phyloP scores from a whole-genome alignment of 2,797 vertebrate species.

The Phoeniculus purpureus region DNA sequence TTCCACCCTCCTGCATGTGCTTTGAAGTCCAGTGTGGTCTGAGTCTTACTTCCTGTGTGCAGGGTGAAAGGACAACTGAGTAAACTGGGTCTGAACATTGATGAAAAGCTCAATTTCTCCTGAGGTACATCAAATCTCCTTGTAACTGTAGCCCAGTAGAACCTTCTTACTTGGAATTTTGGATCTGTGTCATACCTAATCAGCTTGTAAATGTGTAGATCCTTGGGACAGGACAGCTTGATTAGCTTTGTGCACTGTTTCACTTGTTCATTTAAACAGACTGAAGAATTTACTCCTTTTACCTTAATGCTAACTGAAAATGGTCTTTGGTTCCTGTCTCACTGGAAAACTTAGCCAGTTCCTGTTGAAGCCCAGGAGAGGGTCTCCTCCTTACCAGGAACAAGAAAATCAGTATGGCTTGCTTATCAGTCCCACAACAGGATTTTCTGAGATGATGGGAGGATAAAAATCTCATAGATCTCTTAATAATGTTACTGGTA shows the following conservation, averaged over 20 bases:
- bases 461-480: neutral
- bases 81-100: conserved; percentile 29
- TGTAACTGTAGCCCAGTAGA: neutral
- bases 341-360: neutral
- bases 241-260: neutral
- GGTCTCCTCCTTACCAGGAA: neutral
- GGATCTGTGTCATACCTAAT: neutral
- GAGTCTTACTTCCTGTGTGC: conserved; percentile 52
- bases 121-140: neutral
- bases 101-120: conserved; percentile 6
- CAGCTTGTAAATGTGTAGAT: neutral
- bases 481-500: neutral
- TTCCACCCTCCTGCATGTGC: neutral
- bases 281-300: neutral
- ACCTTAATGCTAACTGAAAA: neutral
- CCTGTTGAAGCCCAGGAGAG: neutral
- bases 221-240: neutral
- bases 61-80: conserved; percentile 46
- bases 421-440: neutral
- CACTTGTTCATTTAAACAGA: neutral
- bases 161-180: neutral
- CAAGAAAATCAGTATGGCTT: neutral
- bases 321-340: neutral
- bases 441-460: neutral
- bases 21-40: conserved; percentile 26